Evolutionary conservation across 2,113 vertebrate genomes (phyloP), one percentile per base, ranked within the genome.

Genomic region (Nesogale talazaci): DNA sequence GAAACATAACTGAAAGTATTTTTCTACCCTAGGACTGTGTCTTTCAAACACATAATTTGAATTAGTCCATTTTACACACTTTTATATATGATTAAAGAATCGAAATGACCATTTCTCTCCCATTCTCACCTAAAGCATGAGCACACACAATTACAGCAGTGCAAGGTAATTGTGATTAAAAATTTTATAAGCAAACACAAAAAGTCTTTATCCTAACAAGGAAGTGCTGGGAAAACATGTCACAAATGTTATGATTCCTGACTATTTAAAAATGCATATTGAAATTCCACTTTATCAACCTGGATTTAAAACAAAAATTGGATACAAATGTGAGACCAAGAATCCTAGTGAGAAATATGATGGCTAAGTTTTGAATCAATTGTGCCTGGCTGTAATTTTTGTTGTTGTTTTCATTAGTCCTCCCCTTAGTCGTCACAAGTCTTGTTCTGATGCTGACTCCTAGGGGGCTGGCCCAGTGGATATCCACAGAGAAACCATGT

Each of bases 121-220:
- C 76, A 90, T 92, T 88, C n/a, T n/a, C n/a, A 94, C 16, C 16
- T 90, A 38, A 56, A 19, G 93, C 52, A 93, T 34, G 65, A 93
- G n/a, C 31, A 72, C 59, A 83, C 1, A 2, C 15, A 86, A 59
- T 20, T 69, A 86, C 31, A 88, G 20, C 42, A 88, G 79, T 85
- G 88, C 90, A 92, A 36, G 94, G 40, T 88, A 90, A 90, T 90
- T 93, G 93, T 80, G 78, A 88, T 63, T 79, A 94, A 69, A 31
- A 8, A 52, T 77, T 86, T 27, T 3, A 90, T 84, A 92, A 83
- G 52, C 87, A 93, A 93, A 90, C 46, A 92, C 72, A 70, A 63
- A 82, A 92, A 75, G 86, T 80, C 65, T 86, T 79, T 59, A 89
- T 67, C 63, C 59, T 91, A 76, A 83, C 46, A 56, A 94, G 76